Percentiles rank a stretch among this genome's conserved stretches.
These are phyloP conservation scores for Chiroxiphia lanceolata DNA, from an alignment of 2,797 vertebrate species.

Conservation along the genomic window DNA sequence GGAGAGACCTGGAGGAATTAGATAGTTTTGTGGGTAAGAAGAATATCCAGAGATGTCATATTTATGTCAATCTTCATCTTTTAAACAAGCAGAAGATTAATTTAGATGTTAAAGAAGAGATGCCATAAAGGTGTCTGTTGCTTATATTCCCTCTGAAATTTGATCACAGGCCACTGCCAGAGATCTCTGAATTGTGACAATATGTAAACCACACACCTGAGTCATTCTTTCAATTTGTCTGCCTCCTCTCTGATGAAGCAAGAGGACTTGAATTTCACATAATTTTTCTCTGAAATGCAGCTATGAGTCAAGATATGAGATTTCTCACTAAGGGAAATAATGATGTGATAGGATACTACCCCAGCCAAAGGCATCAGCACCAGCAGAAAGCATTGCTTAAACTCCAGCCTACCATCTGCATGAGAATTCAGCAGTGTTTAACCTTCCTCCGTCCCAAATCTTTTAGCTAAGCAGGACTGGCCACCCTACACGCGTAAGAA, in stretches of 20 bases:
- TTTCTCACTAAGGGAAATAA: not conserved
- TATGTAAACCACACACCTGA: not conserved
- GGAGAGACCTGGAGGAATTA: not conserved
- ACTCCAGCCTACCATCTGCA: not conserved
- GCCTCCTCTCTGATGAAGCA: not conserved
- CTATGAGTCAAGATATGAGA: not conserved
- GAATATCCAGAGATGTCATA: not conserved
- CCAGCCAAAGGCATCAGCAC: not conserved
- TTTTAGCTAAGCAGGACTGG: not conserved
- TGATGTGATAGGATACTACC: not conserved
- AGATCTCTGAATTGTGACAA: not conserved
- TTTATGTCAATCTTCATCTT: not conserved
- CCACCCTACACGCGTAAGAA: not conserved
- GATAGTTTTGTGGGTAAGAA: not conserved
- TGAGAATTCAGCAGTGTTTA: not conserved
- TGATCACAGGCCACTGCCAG: not conserved
- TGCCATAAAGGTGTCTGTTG: not conserved
- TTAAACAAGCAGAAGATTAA: not conserved
- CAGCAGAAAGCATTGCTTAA: not conserved
- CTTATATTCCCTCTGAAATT: not conserved
- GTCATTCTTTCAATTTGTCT: not conserved
- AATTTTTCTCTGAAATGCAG: not conserved
- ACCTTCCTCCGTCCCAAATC: not conserved
- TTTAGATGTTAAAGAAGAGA: not conserved
- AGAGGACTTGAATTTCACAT: not conserved